Percentiles rank a stretch among this genome's conserved stretches.
These are phyloP conservation scores for Sympetrum striolatum DNA, from an alignment of 2,888 invertebrate genomes.

Conservation along the genomic window DNA sequence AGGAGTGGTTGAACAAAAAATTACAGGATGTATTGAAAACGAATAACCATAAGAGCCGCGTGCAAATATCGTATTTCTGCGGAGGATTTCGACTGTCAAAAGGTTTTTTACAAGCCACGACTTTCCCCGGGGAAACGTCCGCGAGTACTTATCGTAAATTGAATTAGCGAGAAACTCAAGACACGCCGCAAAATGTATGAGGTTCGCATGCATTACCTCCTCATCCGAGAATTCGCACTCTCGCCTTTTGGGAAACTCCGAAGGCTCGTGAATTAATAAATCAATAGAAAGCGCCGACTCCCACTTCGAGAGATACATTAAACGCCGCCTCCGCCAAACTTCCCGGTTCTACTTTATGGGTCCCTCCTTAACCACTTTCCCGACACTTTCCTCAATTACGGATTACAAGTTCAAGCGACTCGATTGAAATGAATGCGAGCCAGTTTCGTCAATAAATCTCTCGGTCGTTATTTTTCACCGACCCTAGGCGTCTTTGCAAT, in stretches of 20 bases:
- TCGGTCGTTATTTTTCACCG: no score
- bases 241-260: neutral
- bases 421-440: neutral
- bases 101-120: no score
- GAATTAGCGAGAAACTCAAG: neutral
- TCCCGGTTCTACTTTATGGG: neutral
- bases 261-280: neutral
- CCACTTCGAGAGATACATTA: neutral
- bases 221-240: neutral
- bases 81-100: no score
- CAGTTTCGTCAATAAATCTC: neutral
- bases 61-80: no score
- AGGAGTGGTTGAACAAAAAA: no score
- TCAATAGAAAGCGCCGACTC: neutral
- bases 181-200: neutral
- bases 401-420: neutral
- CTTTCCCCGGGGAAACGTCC: no score
- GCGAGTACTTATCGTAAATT: no score
- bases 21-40: no score
- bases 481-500: no score
- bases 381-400: neutral
- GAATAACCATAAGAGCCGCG: no score
- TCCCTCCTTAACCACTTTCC: neutral
- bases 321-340: neutral
- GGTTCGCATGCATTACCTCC: neutral